Base-by-base conservation (phyloP, 2,888 invertebrate species). In the Platycnemis pennipes region DNA sequence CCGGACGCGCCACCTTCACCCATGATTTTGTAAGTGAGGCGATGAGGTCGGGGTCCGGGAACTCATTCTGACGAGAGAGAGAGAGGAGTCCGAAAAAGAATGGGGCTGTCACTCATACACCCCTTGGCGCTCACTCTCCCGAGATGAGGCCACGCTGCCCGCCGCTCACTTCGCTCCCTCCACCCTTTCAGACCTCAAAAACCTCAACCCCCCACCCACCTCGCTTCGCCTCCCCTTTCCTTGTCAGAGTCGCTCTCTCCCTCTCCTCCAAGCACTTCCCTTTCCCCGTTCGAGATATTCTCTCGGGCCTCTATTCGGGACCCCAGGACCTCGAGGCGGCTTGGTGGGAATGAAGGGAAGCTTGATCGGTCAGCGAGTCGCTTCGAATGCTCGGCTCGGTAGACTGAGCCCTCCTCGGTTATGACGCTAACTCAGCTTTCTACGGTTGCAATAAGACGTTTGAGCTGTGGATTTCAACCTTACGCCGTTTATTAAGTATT, bases 61-160 rank as follows among this genome's bases (percentile, higher is more conserved):
- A 87, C 87, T 87, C 87, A 45, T 87, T 87, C 87, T 45, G 45
- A 87, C 45, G 87, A 87, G 87, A 37, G 31, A 69, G 87, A 87
- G 87, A 37, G 31, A 69, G 87, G 45, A 87, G 45, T 87, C 87
- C 69, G 87, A 45, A 26, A n/a, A 87, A 87, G 87, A 87, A 87
- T 87, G 87, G 87, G 87, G 45, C 87, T 87, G 87, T 45, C 87
- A 87, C 45, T 87, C 87, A 87, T 87, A 19, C 87, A 31, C 26
- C 2, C 45, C 45, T 45, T 44, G 26, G 7, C 22, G 44, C 45
- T 22, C 45, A 45, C 22, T n/a, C 7, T 7, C n/a, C 7, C 2
- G 45, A 44, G 87, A 87, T 87, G 45, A 31, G 37, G 11, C 37
- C 26, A 31, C 45, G 37, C 45, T 45, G 22, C 45, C 45, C 87